Evolutionary conservation across 2,113 vertebrate genomes (phyloP).

Genomic region (Odocoileus hemionus): DNA sequence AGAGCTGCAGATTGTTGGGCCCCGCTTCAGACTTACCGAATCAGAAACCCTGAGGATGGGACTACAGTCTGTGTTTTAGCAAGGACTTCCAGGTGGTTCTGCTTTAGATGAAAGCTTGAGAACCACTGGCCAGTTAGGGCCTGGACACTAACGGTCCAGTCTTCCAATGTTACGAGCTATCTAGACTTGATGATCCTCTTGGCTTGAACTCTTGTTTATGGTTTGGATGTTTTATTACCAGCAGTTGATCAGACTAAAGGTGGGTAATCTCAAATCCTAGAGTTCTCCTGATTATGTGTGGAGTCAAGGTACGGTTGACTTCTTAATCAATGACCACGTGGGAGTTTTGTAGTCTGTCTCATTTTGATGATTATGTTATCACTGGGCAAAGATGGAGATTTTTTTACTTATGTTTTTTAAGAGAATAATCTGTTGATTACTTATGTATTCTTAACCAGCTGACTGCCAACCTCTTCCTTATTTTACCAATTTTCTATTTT

Average conservation of each 20-base stretch:
- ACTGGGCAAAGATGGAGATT: background rate
- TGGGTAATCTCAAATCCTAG: background rate
- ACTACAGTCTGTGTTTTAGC: background rate
- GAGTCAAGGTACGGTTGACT: background rate
- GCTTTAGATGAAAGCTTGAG: background rate
- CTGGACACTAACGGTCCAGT: background rate
- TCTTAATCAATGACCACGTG: background rate
- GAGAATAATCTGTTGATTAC: background rate
- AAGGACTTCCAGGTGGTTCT: background rate
- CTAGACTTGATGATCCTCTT: background rate
- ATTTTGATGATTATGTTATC: background rate
- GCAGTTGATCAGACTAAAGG: background rate
- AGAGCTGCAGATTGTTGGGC: background rate
- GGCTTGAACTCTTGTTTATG: background rate
- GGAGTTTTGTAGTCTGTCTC: background rate
- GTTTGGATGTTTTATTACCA: background rate
- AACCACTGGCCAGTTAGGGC: background rate
- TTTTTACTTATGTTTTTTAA: background rate
- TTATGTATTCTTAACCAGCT: background rate
- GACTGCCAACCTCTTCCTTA: background rate
- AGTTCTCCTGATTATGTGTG: background rate
- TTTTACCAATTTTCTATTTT: background rate
- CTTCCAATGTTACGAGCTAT: background rate
- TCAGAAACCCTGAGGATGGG: background rate
- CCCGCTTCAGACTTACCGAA: background rate